phyloP scores from a whole-genome alignment of 2,888 invertebrate genomes.

The Phengaris arion region DNA sequence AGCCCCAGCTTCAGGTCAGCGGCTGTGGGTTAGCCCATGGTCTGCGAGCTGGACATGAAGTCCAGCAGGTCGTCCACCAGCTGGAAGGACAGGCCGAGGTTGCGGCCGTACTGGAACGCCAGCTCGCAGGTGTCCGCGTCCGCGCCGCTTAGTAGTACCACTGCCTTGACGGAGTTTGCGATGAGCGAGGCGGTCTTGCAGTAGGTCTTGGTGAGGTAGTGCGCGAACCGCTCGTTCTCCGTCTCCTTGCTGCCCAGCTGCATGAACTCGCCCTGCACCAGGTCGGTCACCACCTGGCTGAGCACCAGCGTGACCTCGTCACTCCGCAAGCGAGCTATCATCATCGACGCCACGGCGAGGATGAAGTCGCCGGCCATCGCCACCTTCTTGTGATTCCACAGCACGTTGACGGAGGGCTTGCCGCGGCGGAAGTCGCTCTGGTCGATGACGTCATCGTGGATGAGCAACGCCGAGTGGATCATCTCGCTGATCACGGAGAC shows the following conservation, averaged over 20 bases:
- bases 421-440: constrained; percentile 97
- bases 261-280: constrained; percentile 99
- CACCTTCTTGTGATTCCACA: constrained; percentile 98
- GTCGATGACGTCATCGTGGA: constrained; percentile 99
- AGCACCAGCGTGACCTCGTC: constrained; percentile 95
- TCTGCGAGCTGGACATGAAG: constrained; percentile 94
- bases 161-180: constrained; percentile 97
- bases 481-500: constrained; percentile 99
- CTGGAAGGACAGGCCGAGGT: constrained; percentile 97
- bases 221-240: constrained; percentile 96
- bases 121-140: constrained; percentile 89
- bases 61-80: constrained; percentile 98
- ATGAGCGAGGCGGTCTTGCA: constrained; percentile 99
- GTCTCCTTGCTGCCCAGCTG: constrained; percentile 98
- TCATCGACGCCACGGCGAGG: constrained; percentile 95
- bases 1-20: constrained; percentile 96
- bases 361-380: constrained; percentile 98
- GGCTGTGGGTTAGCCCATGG: constrained; percentile 98
- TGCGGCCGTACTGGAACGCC: constrained; percentile 97
- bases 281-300: constrained; percentile 95
- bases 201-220: constrained; percentile 98
- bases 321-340: constrained; percentile 94
- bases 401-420: constrained; percentile 95
- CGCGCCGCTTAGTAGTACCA: constrained; percentile 90
- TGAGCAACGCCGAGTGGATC: constrained; percentile 99